phyloP scores from a whole-genome alignment of 2,797 vertebrate species.

The Telmatherina bonti region DNA sequence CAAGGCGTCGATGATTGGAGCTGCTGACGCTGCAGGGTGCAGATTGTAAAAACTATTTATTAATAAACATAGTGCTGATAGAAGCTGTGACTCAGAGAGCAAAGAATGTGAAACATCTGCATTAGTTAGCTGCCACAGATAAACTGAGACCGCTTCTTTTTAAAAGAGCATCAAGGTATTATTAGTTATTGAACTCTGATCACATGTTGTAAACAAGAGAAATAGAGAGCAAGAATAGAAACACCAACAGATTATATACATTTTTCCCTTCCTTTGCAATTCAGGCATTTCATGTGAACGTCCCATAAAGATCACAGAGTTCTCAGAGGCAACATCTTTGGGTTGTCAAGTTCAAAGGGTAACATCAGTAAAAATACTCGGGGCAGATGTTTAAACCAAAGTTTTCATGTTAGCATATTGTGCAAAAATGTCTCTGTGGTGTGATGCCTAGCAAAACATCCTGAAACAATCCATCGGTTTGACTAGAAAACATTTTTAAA shows the following conservation, averaged over 20 bases:
- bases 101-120: not conserved
- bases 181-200: not conserved
- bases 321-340: conserved; percentile 7
- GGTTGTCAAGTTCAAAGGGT: conserved; percentile 1
- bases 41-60: not conserved
- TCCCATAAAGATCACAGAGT: not conserved
- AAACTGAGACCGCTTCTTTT: not conserved
- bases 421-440: too few relatives aligned
- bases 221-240: not conserved
- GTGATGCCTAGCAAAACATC: too few relatives aligned
- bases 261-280: not conserved
- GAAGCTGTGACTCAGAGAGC: not conserved
- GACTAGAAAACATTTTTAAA: not conserved
- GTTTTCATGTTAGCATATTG: too few relatives aligned
- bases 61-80: not conserved
- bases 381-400: too few relatives aligned
- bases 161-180: not conserved
- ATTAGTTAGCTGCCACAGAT: not conserved
- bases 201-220: not conserved
- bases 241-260: not conserved
- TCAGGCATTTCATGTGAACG: not conserved
- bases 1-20: not conserved
- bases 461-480: too few relatives aligned
- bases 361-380: too few relatives aligned
- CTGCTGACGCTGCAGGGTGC: not conserved